Evolutionary conservation across 2,113 vertebrate species (phyloP).

Genomic region (Spermophilus dauricus): DNA sequence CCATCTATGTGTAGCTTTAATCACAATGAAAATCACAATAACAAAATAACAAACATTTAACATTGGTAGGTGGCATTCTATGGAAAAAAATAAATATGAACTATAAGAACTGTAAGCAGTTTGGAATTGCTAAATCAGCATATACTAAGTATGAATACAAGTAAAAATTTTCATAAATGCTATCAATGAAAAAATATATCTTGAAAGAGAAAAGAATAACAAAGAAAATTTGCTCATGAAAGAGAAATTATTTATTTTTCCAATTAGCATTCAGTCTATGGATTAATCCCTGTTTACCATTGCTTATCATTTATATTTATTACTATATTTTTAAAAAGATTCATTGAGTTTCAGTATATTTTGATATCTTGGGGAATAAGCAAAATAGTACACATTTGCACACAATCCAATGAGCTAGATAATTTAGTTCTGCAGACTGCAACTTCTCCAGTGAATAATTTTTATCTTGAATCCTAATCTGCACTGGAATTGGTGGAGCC

Average conservation of each 20-base stretch:
- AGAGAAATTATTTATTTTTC: background rate
- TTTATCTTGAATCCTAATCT: background rate
- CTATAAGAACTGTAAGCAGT: background rate
- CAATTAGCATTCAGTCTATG: background rate
- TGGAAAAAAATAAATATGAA: background rate
- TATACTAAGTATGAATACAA: background rate
- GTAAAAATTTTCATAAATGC: background rate
- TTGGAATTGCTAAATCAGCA: background rate
- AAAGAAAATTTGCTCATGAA: background rate
- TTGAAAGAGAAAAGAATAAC: no score
- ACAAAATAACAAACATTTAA: background rate
- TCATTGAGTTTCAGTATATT: background rate
- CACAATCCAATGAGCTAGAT: background rate
- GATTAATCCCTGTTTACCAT: background rate
- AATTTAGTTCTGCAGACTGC: background rate
- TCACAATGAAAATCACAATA: background rate
- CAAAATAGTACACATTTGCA: background rate
- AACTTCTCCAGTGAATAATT: background rate
- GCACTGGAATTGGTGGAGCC: background rate
- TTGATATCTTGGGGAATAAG: background rate
- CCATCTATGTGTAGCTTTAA: background rate
- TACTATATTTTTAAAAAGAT: background rate
- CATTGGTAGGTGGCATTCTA: background rate
- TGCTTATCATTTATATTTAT: background rate
- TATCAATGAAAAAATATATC: background rate